These are phyloP conservation scores for Pollimyrus isidori DNA, from an alignment of 2,113 vertebrate species.

Conservation along the genomic window DNA sequence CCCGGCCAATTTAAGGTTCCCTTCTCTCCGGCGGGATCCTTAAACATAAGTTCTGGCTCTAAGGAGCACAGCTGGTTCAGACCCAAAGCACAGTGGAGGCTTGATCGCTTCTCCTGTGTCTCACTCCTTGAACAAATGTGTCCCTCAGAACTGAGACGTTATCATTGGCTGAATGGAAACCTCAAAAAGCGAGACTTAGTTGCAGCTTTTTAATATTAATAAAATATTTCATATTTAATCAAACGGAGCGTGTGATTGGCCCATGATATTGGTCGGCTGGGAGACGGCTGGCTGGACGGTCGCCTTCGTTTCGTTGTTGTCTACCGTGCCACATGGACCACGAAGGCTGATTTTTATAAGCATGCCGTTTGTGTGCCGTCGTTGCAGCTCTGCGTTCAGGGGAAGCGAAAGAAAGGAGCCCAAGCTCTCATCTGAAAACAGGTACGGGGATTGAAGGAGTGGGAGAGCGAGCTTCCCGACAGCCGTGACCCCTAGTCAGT, in stretches of 20 bases:
- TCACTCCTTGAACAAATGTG: not conserved
- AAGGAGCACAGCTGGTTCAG: not conserved
- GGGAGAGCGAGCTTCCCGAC: no score
- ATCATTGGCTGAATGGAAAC: not conserved
- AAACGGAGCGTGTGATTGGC: not conserved
- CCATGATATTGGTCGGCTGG: not conserved
- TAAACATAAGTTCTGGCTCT: not conserved
- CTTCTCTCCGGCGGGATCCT: not conserved
- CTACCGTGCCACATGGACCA: no score
- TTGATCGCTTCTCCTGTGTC: not conserved
- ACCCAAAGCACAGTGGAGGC: not conserved
- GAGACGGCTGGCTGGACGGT: not conserved
- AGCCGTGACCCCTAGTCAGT: not conserved
- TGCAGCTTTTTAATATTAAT: not conserved
- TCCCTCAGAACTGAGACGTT: not conserved
- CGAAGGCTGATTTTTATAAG: not conserved
- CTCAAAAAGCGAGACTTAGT: not conserved
- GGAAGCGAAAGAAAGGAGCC: constrained; percentile 63
- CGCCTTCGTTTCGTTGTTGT: not conserved
- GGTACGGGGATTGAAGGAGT: constrained; percentile 51
- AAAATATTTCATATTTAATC: not conserved
- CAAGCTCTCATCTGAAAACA: constrained; percentile 62
- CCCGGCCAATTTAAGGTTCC: not conserved
- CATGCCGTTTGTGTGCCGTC: constrained; percentile 25
- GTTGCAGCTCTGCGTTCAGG: constrained; percentile 58